phyloP scores from a whole-genome alignment of 64 coral and sea anemone genomes.

The Platygyra sinensis region DNA sequence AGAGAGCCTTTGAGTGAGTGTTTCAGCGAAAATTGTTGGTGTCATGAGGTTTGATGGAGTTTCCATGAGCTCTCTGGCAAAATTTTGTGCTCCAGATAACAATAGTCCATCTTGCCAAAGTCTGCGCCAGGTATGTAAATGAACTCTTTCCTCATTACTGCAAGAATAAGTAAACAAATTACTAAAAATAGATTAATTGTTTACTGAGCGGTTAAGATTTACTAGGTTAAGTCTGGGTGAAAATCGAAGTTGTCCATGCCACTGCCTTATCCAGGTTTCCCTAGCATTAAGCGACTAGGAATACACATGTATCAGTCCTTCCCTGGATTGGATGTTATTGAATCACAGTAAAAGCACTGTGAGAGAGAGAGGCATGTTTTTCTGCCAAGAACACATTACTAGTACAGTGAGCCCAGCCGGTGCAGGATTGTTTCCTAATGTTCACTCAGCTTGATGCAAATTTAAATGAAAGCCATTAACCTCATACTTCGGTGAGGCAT shows the following conservation, averaged over 20 bases:
- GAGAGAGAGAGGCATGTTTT: too few relatives aligned
- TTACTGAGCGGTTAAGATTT: neutral
- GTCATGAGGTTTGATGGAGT: conserved; percentile 89
- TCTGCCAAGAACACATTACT: too few relatives aligned
- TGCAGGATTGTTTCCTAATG: neutral
- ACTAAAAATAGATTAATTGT: neutral
- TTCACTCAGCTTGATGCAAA: too few relatives aligned
- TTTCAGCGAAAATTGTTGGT: conserved; percentile 87
- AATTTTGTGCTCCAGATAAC: conserved; percentile 76
- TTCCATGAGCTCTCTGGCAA: conserved; percentile 95
- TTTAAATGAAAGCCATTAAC: neutral
- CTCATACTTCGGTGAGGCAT: neutral
- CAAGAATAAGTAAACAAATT: neutral
- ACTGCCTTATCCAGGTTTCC: too few relatives aligned
- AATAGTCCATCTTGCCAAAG: conserved; percentile 78
- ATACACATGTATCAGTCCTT: too few relatives aligned
- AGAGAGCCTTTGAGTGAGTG: conserved; percentile 51
- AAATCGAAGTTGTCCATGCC: too few relatives aligned
- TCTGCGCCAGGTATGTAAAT: neutral
- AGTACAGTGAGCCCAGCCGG: too few relatives aligned
- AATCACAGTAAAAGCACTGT: too few relatives aligned
- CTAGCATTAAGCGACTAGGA: too few relatives aligned
- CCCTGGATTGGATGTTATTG: too few relatives aligned
- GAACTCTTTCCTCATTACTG: neutral
- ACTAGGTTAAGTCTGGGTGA: too few relatives aligned